Conservation (phyloP, 1,140 invertebrate species). For the Drosophila truncata region DNA sequence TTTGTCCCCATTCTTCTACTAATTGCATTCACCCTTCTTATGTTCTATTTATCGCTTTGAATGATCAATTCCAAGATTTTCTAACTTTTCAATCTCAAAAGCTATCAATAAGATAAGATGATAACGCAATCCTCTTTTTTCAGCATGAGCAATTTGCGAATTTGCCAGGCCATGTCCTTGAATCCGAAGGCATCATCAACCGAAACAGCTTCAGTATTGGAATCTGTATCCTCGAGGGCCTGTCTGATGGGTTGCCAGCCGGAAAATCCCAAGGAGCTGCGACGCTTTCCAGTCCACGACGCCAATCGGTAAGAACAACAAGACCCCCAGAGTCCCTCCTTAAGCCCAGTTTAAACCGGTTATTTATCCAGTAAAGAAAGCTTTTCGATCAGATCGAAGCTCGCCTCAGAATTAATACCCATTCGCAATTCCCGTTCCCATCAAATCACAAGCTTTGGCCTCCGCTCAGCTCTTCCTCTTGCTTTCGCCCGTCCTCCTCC, state of each 20-base stretch:
- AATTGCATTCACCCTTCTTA: not conserved
- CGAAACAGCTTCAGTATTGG: not conserved
- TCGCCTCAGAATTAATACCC: constrained; percentile 47
- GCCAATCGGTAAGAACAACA: constrained; percentile 39
- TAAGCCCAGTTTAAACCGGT: constrained; percentile 56
- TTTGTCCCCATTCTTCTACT: not conserved
- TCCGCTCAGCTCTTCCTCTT: constrained; percentile 20
- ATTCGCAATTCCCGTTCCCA: constrained; percentile 13
- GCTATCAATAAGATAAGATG: not conserved
- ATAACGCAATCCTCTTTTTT: not conserved
- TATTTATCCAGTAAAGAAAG: constrained; percentile 40
- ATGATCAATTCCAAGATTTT: not conserved
- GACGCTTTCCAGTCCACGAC: constrained; percentile 70
- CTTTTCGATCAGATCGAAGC: constrained; percentile 52
- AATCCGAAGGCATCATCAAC: constrained; percentile 37
- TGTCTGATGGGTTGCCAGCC: constrained; percentile 65
- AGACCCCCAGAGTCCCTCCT: not conserved
- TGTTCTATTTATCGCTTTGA: not conserved
- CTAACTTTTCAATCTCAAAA: not conserved
- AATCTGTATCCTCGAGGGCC: constrained; percentile 31
- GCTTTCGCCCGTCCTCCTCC: not conserved
- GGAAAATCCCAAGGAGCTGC: constrained; percentile 48
- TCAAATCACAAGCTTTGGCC: constrained; percentile 54
- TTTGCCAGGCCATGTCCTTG: constrained; percentile 63
- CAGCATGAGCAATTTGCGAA: constrained; percentile 55